Conservation (phyloP, 2,797 vertebrate genomes). For the Antrozous pallidus region DNA sequence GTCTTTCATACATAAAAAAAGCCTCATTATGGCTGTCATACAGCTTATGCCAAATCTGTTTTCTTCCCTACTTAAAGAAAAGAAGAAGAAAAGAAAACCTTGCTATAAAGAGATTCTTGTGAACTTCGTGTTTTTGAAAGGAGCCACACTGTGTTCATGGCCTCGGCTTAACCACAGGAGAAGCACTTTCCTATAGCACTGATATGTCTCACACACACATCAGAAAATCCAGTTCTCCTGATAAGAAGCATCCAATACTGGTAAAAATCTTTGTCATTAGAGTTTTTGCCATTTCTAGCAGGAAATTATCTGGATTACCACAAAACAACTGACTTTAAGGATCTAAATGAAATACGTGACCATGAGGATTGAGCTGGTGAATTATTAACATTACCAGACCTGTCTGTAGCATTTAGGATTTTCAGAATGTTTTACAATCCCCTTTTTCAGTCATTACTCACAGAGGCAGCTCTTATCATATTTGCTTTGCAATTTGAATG, state of each 20-base stretch:
- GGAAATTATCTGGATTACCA: neutral
- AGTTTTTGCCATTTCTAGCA: neutral
- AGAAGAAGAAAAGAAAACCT: neutral
- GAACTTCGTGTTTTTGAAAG: neutral
- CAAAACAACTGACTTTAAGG: neutral
- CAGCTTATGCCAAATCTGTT: constrained; percentile 31
- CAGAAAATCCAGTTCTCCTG: neutral
- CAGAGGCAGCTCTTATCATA: constrained; percentile 25
- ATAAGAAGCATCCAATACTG: neutral
- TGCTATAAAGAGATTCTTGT: neutral
- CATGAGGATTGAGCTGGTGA: too few species aligned
- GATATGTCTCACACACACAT: neutral
- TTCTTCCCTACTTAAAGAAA: neutral
- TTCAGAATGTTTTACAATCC: neutral
- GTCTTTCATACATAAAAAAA: constrained; percentile 10
- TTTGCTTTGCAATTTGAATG: constrained; percentile 42
- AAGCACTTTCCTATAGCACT: neutral
- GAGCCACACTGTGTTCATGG: neutral
- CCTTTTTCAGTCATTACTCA: neutral
- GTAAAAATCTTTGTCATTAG: neutral
- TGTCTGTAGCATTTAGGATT: neutral
- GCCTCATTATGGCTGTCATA: constrained; percentile 29
- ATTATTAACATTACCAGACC: neutral
- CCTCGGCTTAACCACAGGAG: neutral
- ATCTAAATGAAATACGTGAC: too few species aligned